Base-by-base conservation (phyloP, 2,797 vertebrate genomes). In the Sebastes kiyomatsui region DNA sequence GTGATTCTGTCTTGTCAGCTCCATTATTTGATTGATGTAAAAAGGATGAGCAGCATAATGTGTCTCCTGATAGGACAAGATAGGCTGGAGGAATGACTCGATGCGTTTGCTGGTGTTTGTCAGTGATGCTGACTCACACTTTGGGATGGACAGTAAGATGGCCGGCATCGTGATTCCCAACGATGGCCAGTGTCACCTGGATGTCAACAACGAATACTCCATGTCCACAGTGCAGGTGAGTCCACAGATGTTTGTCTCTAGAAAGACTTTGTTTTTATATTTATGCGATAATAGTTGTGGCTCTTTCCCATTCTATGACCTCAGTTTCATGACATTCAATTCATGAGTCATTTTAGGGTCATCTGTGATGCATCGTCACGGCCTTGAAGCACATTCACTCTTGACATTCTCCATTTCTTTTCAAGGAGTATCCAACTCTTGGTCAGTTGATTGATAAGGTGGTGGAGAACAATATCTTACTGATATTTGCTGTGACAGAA, bases 61-160 rank as follows among this genome's bases (percentile, higher is more conserved):
- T 83, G 38, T 91, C 82, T 90, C 56, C 87, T 82, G 20, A 52
- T 62, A 99, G 99, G 97, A 99, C 91, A 98, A 96, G 90, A 99
- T 99, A 27, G 99, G 99, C 73, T 99, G 99, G 99, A 95, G 98
- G 87, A 99, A 99, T 4, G 96, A 98, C 67, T 99, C 99, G 1
- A 97, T 99, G 85, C 98, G 98, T 85, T 91, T 99, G 92, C 86
- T 99, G 93, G 98, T 99, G 88, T 99, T 99, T 89, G 98, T 97
- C 87, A 98, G 97, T 28, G 99, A 99, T 4, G 97, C 95, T 0
- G 98, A 99, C 95, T 99, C 98, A 28, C 99, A 99, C 91, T 97
- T 99, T 81, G 99, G 98, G 75, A 99, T 99, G 98, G 99, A 99
- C 93, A 99, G 99, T 86, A 99, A 97, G 93, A 92, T 99, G 94